These are phyloP conservation scores for Macrobrachium rosenbergii DNA, from an alignment of 1,140 invertebrate genomes.

Conservation along the genomic window DNA sequence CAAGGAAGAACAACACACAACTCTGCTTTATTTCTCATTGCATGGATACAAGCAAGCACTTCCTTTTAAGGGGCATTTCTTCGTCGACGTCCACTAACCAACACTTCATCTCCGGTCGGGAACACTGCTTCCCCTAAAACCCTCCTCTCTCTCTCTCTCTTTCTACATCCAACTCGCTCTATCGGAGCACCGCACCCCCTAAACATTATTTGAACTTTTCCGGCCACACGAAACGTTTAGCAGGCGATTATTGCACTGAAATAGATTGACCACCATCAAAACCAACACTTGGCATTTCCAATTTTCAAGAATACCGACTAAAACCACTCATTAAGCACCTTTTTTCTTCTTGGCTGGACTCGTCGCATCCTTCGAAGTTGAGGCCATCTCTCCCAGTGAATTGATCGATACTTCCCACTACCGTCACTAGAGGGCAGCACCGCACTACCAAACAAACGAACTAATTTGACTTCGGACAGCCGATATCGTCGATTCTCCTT, in stretches of 20 bases:
- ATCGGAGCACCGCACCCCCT: background rate
- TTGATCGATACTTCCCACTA: constrained; percentile 55
- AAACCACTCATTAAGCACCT: constrained; percentile 45
- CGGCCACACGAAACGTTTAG: background rate
- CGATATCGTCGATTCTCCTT: no score
- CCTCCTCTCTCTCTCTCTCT: background rate
- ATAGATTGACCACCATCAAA: no score
- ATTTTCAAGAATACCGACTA: background rate
- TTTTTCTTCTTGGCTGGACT: constrained; percentile 62
- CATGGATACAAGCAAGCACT: no score
- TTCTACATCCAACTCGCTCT: background rate
- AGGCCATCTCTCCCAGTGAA: constrained; percentile 60
- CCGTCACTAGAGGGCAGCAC: constrained; percentile 56
- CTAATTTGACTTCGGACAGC: background rate
- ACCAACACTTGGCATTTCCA: no score
- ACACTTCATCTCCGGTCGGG: constrained; percentile 15
- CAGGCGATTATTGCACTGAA: no score
- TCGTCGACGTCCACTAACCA: background rate
- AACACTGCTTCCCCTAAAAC: constrained; percentile 11
- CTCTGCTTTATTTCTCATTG: no score
- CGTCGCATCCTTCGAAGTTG: constrained; percentile 59
- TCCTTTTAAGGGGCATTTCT: constrained; percentile 23
- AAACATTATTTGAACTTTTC: background rate
- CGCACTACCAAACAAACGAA: constrained; percentile 25
- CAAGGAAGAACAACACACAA: no score